These are phyloP conservation scores for Drosophila dives DNA, from an alignment of 2,888 invertebrate genomes.

Conservation along the genomic window DNA sequence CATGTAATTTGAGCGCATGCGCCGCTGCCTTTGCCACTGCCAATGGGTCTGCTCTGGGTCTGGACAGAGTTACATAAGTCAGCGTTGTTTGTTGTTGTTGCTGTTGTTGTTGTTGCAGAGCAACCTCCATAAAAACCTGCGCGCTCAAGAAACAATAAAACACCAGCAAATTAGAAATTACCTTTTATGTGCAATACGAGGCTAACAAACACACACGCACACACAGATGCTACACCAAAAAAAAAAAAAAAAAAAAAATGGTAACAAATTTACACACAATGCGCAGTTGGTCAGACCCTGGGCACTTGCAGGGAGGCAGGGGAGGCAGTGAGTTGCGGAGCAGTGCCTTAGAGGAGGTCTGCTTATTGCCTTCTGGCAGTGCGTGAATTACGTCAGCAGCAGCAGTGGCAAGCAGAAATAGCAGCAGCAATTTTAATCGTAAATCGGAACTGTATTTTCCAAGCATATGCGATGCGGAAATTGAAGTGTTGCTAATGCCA, in stretches of 20 bases:
- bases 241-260: slow-evolving; percentile 42
- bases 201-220: slow-evolving; percentile 31
- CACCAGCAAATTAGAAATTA: slow-evolving; percentile 79
- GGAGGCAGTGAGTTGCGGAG: background rate
- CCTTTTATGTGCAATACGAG: slow-evolving; percentile 73
- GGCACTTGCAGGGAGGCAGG: slow-evolving; percentile 8
- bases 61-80: slow-evolving; percentile 33
- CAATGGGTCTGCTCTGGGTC: slow-evolving; percentile 52
- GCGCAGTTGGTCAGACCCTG: slow-evolving; percentile 54
- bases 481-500: slow-evolving; percentile 49
- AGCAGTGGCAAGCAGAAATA: background rate
- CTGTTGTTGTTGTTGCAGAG: slow-evolving; percentile 7
- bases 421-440: slow-evolving; percentile 16
- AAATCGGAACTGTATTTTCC: slow-evolving; percentile 69
- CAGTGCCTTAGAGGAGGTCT: slow-evolving; percentile 9
- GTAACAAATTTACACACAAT: slow-evolving; percentile 79
- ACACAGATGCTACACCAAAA: slow-evolving; percentile 6
- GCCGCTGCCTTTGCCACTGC: slow-evolving; percentile 59
- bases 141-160: slow-evolving; percentile 76
- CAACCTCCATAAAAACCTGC: slow-evolving; percentile 60
- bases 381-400: slow-evolving; percentile 74
- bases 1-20: slow-evolving; percentile 72
- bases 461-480: slow-evolving; percentile 67
- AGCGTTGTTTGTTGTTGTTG: slow-evolving; percentile 4
- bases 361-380: slow-evolving; percentile 56